phyloP scores from a whole-genome alignment of 2,888 invertebrate genomes.

The Meganola albula region DNA sequence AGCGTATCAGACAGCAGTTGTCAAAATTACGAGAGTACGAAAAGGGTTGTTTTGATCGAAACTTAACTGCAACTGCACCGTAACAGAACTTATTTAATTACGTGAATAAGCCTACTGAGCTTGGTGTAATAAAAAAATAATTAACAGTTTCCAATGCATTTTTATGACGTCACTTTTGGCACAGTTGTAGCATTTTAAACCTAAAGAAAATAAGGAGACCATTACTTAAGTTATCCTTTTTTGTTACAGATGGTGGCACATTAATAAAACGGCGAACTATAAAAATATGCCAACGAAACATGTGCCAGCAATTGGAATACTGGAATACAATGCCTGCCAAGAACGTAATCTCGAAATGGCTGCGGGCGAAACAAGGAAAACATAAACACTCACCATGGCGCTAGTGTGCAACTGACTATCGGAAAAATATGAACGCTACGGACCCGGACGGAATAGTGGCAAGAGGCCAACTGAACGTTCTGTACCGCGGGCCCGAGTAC shows the following conservation, averaged over 20 bases:
- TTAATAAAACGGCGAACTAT: conserved; percentile 28
- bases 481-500: conserved; percentile 55
- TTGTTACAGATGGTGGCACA: conserved; percentile 55
- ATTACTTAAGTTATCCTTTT: conserved; percentile 19
- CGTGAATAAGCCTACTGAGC: too few species aligned
- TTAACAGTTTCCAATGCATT: conserved; percentile 13
- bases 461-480: conserved; percentile 60
- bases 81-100: too few species aligned
- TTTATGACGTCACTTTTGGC: conserved; percentile 9
- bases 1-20: too few species aligned
- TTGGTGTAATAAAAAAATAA: conserved; percentile 7
- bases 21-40: too few species aligned
- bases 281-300: conserved; percentile 60
- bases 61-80: too few species aligned
- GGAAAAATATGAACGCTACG: conserved; percentile 69
- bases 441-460: conserved; percentile 60
- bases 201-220: conserved; percentile 10
- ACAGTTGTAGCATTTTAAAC: too few species aligned
- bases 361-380: conserved; percentile 68
- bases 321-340: conserved; percentile 69
- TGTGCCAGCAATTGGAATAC: conserved; percentile 59
- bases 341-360: conserved; percentile 72
- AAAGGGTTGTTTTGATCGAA: too few species aligned
- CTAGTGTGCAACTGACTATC: conserved; percentile 58
- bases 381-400: conserved; percentile 70